Percentiles rank a stretch among this genome's conserved stretches.
Evolutionary conservation across 1,140 invertebrate species (phyloP).

Genomic region (Heterodera schachtii): DNA sequence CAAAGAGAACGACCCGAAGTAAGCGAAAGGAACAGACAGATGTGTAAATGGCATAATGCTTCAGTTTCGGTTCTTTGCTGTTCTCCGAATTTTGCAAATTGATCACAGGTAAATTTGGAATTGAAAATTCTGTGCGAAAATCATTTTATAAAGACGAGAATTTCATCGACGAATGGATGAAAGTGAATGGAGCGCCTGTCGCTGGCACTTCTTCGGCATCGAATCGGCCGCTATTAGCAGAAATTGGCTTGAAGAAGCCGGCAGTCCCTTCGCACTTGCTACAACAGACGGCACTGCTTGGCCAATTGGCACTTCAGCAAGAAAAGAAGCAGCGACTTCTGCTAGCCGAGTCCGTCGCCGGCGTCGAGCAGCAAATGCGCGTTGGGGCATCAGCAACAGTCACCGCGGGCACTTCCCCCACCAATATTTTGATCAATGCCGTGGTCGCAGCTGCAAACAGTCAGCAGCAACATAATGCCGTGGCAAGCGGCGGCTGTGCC

Average conservation of each 20-base stretch:
- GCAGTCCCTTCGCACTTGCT: constrained; percentile 12
- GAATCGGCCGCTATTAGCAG: constrained; percentile 22
- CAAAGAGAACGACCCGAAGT: constrained; percentile 52
- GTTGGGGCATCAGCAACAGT: background rate
- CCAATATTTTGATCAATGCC: background rate
- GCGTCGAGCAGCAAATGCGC: background rate
- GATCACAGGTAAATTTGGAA: constrained; percentile 39
- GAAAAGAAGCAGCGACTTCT: constrained; percentile 13
- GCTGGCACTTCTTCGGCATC: background rate
- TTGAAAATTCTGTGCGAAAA: background rate
- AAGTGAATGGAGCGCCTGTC: constrained; percentile 4
- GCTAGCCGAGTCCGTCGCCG: background rate
- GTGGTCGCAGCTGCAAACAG: constrained; percentile 13
- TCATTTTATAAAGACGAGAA: constrained; percentile 32
- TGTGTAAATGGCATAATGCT: background rate
- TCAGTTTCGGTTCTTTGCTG: constrained; percentile 53
- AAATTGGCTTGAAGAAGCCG: constrained; percentile 21
- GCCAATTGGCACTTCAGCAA: constrained; percentile 21
- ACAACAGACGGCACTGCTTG: constrained; percentile 12
- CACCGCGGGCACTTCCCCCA: background rate
- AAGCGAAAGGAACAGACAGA: background rate
- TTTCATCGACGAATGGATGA: constrained; percentile 47
- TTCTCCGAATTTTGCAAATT: constrained; percentile 59
- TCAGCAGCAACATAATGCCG: constrained; percentile 17
- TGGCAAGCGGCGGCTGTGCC: too few relatives aligned